phyloP scores from a whole-genome alignment of 2,797 vertebrate genomes.

The Eidolon dupreanum region DNA sequence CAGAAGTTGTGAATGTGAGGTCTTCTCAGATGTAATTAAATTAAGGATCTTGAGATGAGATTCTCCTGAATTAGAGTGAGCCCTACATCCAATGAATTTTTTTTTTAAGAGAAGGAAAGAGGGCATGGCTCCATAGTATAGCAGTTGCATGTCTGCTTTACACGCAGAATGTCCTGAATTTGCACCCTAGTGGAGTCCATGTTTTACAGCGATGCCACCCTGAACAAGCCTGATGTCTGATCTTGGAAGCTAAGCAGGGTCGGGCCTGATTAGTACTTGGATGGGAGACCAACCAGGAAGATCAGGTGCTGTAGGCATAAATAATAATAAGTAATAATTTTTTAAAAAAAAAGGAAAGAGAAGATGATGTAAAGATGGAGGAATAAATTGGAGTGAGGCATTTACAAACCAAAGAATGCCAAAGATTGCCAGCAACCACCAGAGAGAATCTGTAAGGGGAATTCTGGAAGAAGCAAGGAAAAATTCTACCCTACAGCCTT shows the following conservation, averaged over 20 bases:
- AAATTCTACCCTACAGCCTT: not conserved
- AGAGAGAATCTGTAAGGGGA: not conserved
- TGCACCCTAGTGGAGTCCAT: too few relatives aligned
- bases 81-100: not conserved
- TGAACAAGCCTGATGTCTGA: too few relatives aligned
- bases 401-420: not conserved
- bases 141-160: too few relatives aligned
- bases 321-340: too few relatives aligned
- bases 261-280: too few relatives aligned
- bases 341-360: not conserved
- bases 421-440: too few relatives aligned
- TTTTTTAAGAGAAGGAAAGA: not conserved
- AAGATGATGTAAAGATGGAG: not conserved
- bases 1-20: not conserved
- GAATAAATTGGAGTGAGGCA: rapidly evolving
- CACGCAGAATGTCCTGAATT: too few relatives aligned
- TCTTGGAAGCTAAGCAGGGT: too few relatives aligned
- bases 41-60: not conserved
- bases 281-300: too few relatives aligned
- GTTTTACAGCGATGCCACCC: too few relatives aligned
- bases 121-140: not conserved
- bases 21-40: not conserved
- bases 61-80: not conserved
- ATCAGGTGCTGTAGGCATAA: too few relatives aligned
- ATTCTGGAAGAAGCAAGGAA: not conserved